Base-by-base conservation (phyloP, 2,888 invertebrate species). In the Strigamia crassipes region DNA sequence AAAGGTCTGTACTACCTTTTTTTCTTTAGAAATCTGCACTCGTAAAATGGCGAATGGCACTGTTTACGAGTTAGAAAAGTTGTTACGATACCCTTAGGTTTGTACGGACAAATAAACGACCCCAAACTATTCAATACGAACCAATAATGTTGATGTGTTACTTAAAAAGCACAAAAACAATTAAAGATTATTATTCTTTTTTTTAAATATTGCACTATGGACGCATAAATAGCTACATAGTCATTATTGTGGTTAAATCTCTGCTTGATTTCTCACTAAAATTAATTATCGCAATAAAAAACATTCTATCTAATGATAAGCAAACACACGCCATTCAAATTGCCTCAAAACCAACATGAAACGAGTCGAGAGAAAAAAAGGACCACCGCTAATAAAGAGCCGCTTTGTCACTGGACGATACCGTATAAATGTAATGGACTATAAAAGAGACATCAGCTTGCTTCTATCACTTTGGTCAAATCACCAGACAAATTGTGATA, bases 401-500 rank as follows among this genome's bases (percentile, higher is more conserved):
- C 73, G 73, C 27, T 73, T 73, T 73, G 73, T 73, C 73, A 31
- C 73, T 31, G 73, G 73, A 73, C 73, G 73, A 31, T 73, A 73
- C 73, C 23, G 31, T 73, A 73, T 73, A 73, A 56, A 73, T 27
- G 73, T 73, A 73, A 73, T 73, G 73, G 73, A 27, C 73, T 73
- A 73, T 73, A 73, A 73, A 73, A 73, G 73, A 73, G 73, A 31
- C 73, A 73, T 73, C 73, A 73, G 73, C 27, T 73, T 73, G 73
- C 73, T 73, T 73, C 73, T 73, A 73, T 73, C 73, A 73, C 73
- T 73, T 73, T 31, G 73, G 73, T 31, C 73, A 31, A 73, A 73
- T 73, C 73, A 73, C 73, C 73, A 73, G 73, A 73, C 73, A 73
- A 73, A 73, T 73, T 73, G 73, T 73, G 73, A 73, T 73, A 73